Evolutionary conservation across 1,140 invertebrate genomes (phyloP).

Genomic region (Ctenoplectra terminalis): DNA sequence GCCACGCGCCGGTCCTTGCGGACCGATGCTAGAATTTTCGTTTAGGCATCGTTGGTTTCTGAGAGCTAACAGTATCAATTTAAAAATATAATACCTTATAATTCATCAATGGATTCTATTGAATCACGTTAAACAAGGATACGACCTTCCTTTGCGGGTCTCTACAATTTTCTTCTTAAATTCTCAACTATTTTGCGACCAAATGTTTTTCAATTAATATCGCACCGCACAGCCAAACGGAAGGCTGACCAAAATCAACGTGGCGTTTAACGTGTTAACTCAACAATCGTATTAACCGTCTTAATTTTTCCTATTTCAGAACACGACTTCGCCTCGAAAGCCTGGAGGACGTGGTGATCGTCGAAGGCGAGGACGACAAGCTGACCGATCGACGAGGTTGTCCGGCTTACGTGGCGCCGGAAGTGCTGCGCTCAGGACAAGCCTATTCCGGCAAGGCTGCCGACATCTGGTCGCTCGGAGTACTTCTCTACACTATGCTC

Average conservation of each 20-base stretch:
- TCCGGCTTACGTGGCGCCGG: conserved; percentile 97
- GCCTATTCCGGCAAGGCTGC: conserved; percentile 96
- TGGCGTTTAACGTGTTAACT: not conserved
- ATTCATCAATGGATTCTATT: too few species aligned
- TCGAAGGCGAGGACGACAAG: conserved; percentile 93
- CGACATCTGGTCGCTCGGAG: conserved; percentile 98
- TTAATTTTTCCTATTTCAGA: conserved; percentile 86
- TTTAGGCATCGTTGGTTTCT: not conserved
- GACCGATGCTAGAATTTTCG: too few species aligned
- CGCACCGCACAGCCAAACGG: too few species aligned
- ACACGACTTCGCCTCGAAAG: conserved; percentile 95
- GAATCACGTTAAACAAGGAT: too few species aligned
- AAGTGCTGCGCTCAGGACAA: conserved; percentile 90
- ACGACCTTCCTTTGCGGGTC: too few species aligned
- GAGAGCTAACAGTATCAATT: too few species aligned
- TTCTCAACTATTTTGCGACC: too few species aligned
- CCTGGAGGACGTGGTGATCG: conserved; percentile 95
- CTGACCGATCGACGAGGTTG: conserved; percentile 97
- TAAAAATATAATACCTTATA: too few species aligned
- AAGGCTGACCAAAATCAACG: too few species aligned
- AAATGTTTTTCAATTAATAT: too few species aligned
- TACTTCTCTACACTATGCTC: conserved; percentile 98
- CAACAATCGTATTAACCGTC: not conserved
- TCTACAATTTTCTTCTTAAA: too few species aligned
- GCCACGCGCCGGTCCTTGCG: too few species aligned